Evolutionary conservation across 2,113 vertebrate genomes (phyloP).

Genomic region (Equus quagga): DNA sequence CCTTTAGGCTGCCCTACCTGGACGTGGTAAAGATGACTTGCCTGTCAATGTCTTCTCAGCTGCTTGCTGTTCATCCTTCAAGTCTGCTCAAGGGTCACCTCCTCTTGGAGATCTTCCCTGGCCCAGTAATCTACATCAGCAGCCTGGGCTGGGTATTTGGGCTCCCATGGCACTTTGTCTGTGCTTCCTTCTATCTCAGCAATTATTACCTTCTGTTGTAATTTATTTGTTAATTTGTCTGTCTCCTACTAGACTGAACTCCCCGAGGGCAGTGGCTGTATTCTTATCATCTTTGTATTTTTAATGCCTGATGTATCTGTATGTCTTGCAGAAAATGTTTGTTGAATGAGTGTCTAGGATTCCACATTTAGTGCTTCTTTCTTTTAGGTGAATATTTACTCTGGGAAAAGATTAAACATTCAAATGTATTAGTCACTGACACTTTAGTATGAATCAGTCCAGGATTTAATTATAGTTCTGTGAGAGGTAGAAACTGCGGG

Average conservation of each 20-base stretch:
- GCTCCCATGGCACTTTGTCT: not conserved
- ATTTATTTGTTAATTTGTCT: not conserved
- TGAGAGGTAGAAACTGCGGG: not conserved
- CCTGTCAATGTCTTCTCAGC: not conserved
- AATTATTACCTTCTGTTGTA: not conserved
- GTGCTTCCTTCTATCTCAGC: not conserved
- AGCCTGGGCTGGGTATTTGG: not conserved
- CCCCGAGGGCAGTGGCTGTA: not conserved
- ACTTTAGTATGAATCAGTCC: not conserved
- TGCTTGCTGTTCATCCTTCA: not conserved
- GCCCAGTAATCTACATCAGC: not conserved
- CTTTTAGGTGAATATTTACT: constrained; percentile 7
- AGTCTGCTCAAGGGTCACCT: not conserved
- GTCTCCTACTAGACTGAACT: not conserved
- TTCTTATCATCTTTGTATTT: not conserved
- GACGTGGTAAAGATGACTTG: not conserved
- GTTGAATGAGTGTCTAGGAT: not conserved
- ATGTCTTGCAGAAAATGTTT: not conserved
- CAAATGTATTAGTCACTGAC: not conserved
- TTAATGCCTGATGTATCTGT: not conserved
- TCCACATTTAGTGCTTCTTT: not conserved
- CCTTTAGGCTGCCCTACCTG: not conserved
- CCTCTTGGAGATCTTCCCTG: not conserved
- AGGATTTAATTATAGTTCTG: not conserved
- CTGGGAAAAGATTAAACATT: not conserved